Evolutionary conservation across 2,113 vertebrate species (phyloP), one percentile per base, ranked within the genome.

Genomic region (Athene noctua): DNA sequence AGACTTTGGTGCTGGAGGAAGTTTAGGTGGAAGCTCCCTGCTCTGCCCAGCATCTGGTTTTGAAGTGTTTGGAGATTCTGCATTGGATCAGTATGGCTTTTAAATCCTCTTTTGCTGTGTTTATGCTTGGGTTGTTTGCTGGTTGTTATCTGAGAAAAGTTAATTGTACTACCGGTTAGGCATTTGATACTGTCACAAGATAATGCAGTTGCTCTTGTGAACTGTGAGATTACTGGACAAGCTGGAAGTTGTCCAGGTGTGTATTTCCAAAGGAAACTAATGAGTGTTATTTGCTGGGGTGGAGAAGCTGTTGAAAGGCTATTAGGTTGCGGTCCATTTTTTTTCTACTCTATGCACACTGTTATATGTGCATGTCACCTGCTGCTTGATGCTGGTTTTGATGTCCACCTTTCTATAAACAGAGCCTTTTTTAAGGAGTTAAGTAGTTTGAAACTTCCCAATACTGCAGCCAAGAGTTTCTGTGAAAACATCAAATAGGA

Each of bases 161-260:
- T 63, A 79, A 57, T 72, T 80, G 57, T 65, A 3, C 27, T 87
- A 1, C 14, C 75, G 52, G 36, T 87, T 58, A 49, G 44, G 27
- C 25, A 17, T 79, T 87, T 85, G 66, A 26, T 72, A 32, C 16
- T 88, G 49, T 40, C 3, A 4, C 25, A 49, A 77, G 77, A 63
- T 72, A 80, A 44, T 19, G n/a, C 32, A 51, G 32, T 89, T 91
- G 47, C 34, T 91, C 18, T 36, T 92, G 78, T 82, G 54, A 94
- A 10, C 38, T 62, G n/a, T 34, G 42, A 77, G 65, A 34, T 84
- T 38, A 70, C n/a, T 3, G 17, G 36, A 49, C 71, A 46, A 88
- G 85, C 40, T 85, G 36, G 27, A 80, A 34, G 62, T 5, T 68
- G 81, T 74, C 8, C 59, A 77, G 40, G 9, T 80, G 26, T 44